Conservation (phyloP, 1,140 invertebrate genomes). For the Drusus annulatus region DNA sequence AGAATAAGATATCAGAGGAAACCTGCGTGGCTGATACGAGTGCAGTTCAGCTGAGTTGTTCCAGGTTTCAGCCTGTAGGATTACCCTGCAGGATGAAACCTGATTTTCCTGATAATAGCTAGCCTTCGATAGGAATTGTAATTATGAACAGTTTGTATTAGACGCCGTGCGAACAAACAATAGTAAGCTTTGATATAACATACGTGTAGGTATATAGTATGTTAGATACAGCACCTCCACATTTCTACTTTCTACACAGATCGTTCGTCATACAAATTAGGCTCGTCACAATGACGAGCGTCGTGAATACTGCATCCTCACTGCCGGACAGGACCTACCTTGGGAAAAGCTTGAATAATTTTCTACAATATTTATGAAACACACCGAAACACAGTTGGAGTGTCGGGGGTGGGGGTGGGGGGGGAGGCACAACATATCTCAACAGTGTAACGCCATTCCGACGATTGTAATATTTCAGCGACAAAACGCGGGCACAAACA, state of each 20-base stretch:
- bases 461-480: slow-evolving; percentile 49
- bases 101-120: too few species aligned
- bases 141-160: too few species aligned
- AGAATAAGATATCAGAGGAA: too few species aligned
- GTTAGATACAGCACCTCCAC: too few species aligned
- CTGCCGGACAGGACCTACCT: slow-evolving; percentile 18
- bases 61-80: too few species aligned
- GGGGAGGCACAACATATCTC: slow-evolving; percentile 35
- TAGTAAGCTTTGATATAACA: too few species aligned
- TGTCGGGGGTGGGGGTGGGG: not conserved
- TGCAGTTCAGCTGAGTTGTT: too few species aligned
- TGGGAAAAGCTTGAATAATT: slow-evolving; percentile 48
- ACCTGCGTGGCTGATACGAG: too few species aligned
- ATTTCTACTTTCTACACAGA: not conserved
- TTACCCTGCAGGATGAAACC: too few species aligned
- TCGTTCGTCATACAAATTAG: slow-evolving; percentile 20
- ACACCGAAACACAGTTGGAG: not conserved
- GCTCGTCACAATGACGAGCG: slow-evolving; percentile 9
- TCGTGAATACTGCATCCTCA: slow-evolving; percentile 20
- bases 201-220: too few species aligned
- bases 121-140: too few species aligned
- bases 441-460: slow-evolving; percentile 39
- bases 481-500: slow-evolving; percentile 48
- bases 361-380: slow-evolving; percentile 46
- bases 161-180: too few species aligned